Evolutionary conservation across 2,888 invertebrate species (phyloP).

Genomic region (Caenorhabditis angaria): DNA sequence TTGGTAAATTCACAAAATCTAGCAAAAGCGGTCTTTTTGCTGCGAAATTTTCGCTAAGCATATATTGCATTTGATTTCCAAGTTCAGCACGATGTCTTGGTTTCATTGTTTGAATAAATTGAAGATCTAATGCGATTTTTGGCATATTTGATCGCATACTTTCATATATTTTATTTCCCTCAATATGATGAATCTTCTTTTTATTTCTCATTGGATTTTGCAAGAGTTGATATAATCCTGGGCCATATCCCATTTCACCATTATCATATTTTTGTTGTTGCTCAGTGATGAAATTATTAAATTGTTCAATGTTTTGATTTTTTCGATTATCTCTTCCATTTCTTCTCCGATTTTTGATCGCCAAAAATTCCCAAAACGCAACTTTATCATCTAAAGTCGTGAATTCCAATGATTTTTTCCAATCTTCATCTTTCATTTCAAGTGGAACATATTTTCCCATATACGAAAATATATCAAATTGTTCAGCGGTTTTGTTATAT

Average conservation of each 20-base stretch:
- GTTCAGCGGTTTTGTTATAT: slow-evolving; percentile 22
- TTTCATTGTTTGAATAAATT: slow-evolving; percentile 22
- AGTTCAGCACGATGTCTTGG: slow-evolving; percentile 24
- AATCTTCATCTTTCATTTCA: slow-evolving; percentile 43
- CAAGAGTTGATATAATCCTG: slow-evolving; percentile 51
- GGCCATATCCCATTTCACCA: slow-evolving; percentile 65
- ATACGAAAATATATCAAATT: slow-evolving; percentile 57
- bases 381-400: slow-evolving; percentile 25
- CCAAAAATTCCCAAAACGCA: slow-evolving; percentile 49
- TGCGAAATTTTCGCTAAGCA: slow-evolving; percentile 50
- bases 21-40: slow-evolving; percentile 38
- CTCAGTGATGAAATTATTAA: slow-evolving; percentile 12
- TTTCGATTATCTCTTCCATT: slow-evolving; percentile 23
- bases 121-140: slow-evolving; percentile 47
- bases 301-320: not conserved
- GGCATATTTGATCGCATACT: slow-evolving; percentile 37
- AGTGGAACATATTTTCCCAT: slow-evolving; percentile 49
- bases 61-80: slow-evolving; percentile 53
- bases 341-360: slow-evolving; percentile 38
- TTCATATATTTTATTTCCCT: slow-evolving; percentile 26
- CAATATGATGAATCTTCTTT: slow-evolving; percentile 40
- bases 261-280: slow-evolving; percentile 31
- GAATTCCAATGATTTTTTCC: slow-evolving; percentile 35
- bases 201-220: slow-evolving; percentile 49
- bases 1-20: slow-evolving; percentile 44